These are phyloP conservation scores for Heliconius ismenius DNA, from an alignment of 2,888 invertebrate genomes.

Conservation along the genomic window DNA sequence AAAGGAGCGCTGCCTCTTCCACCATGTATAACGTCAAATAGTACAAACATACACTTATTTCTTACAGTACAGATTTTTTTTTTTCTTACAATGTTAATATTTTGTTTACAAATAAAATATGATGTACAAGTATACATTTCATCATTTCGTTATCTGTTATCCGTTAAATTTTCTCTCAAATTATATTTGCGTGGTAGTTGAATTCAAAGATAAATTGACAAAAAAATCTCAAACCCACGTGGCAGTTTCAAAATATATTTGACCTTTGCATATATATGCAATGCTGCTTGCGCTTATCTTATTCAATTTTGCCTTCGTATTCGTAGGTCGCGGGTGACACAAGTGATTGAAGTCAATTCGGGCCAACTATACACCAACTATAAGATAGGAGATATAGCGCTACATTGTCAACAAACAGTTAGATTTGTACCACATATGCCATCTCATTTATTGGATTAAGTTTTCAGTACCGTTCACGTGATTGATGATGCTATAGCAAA, in stretches of 20 bases:
- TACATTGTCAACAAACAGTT: constrained; percentile 38
- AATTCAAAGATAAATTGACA: neutral
- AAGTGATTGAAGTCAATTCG: constrained; percentile 7
- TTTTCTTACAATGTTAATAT: neutral
- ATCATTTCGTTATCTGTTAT: neutral
- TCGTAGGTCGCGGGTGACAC: constrained; percentile 17
- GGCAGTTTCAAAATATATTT: constrained; percentile 7
- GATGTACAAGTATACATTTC: no score
- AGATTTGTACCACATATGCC: constrained; percentile 35
- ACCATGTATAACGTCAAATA: no score
- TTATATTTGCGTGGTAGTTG: neutral
- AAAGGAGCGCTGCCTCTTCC: no score
- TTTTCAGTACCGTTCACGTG: constrained; percentile 37
- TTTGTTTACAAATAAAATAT: neutral
- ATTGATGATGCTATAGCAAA: constrained; percentile 34
- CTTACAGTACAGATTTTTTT: neutral
- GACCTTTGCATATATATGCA: constrained; percentile 11
- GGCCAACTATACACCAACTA: constrained; percentile 18
- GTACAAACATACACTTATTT: neutral
- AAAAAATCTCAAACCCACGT: constrained; percentile 4
- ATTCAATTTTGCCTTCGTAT: constrained; percentile 14
- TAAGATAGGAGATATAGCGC: constrained; percentile 19
- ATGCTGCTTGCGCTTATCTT: neutral
- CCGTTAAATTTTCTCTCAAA: neutral
- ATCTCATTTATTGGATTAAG: constrained; percentile 42